Base-by-base conservation (phyloP, 1,140 invertebrate species). In the Cherax quadricarinatus region DNA sequence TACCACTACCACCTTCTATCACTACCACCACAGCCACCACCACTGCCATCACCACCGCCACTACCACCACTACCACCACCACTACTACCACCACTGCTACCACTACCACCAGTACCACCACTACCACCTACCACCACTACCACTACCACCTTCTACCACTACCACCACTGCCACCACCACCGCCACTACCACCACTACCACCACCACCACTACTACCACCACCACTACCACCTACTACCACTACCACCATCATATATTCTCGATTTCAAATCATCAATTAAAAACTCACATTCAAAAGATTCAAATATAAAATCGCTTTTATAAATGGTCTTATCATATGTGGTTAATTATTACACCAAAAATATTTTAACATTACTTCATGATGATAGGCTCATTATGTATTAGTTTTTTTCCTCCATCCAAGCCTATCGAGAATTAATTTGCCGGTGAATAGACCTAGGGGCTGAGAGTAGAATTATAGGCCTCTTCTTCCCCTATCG, bases 351-450 rank as follows among this genome's bases (percentile, higher is more conserved):
- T n/a, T 57, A 57, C 49, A 60, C 3, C 1, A 9, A 60, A 60
- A 9, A 9, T 60, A 60, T 10, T 60, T 10, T 60, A 9, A 60
- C 57, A 60, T 60, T 60, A 16, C 9, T 16, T 60, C 57, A 9
- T 60, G 57, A 60, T 60, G 16, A 60, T 41, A 60, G 57, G 16
- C 9, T 10, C 16, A 10, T 30, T n/a, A 62, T 84, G n/a, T 62
- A 30, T 57, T 24, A 14, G 30, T 57, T 21, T 84, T 30, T 84
- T 21, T 41, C 30, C 30, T 41, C 30, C 30, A 16, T 57, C 16
- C 73, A 88, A 88, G 87, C 87, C 87, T 88, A 88, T 88, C 87
- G 87, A 62, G 78, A 88, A 88, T 88, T 88, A 88, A 88, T 88
- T 88, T 88, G 87, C 41, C 87, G 75, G 75, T 88, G 87, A 88